Conservation (phyloP, 2,888 invertebrate species). For the Polydrusus cervinus region DNA sequence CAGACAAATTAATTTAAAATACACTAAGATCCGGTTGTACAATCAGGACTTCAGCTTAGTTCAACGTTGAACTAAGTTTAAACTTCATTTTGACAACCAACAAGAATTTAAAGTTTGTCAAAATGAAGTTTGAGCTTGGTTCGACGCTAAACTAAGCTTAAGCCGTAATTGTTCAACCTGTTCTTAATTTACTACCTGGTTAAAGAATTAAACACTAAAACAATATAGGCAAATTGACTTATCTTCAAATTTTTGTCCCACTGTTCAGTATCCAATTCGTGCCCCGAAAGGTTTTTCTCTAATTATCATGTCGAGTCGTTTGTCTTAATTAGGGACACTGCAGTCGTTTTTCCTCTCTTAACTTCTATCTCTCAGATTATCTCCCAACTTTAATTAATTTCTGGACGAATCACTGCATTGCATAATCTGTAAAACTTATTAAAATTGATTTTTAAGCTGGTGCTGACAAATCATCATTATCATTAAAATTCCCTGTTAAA, state of each 20-base stretch:
- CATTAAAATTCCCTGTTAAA: too few species aligned
- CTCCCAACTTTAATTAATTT: constrained; percentile 53
- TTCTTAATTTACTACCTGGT: too few species aligned
- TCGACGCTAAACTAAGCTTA: too few species aligned
- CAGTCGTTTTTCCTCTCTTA: constrained; percentile 51
- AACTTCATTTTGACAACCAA: too few species aligned
- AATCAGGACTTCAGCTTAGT: too few species aligned
- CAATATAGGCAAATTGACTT: not conserved
- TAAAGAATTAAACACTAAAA: too few species aligned
- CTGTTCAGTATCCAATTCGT: constrained; percentile 47
- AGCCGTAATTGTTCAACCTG: too few species aligned
- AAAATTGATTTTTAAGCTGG: not conserved
- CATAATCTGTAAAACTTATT: constrained; percentile 48
- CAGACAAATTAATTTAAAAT: too few species aligned
- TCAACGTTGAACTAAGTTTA: too few species aligned
- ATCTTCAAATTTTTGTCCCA: constrained; percentile 34
- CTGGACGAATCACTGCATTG: constrained; percentile 49
- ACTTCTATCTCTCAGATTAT: constrained; percentile 54
- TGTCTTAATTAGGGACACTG: constrained; percentile 53
- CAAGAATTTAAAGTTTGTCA: too few species aligned
- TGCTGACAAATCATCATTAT: not conserved
- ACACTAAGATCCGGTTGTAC: too few species aligned
- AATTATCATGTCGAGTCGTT: constrained; percentile 53
- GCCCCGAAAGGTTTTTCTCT: constrained; percentile 51
- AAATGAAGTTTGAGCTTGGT: too few species aligned